Conservation (phyloP, 2,113 vertebrate species). For the Sinocyclocheilus anshuiensis region DNA sequence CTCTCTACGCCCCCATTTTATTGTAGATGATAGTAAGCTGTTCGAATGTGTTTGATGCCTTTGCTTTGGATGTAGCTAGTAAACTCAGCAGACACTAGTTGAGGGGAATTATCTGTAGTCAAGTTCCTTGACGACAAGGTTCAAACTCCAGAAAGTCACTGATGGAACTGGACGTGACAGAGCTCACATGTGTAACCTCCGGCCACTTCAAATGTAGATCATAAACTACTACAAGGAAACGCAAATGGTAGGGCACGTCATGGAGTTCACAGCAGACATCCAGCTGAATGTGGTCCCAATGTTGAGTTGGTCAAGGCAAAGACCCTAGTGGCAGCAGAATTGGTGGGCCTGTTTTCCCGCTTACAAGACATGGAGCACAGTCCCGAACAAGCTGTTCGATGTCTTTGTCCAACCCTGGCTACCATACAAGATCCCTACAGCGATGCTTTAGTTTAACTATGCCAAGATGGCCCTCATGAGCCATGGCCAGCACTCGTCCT, state of each 20-base stretch:
- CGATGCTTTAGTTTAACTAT: slow-evolving; percentile 21
- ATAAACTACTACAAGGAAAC: neutral
- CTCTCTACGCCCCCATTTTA: too few species aligned
- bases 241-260: slow-evolving; percentile 52
- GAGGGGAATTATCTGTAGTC: slow-evolving; percentile 21
- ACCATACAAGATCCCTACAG: slow-evolving; percentile 20
- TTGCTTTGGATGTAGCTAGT: too few species aligned
- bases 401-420: slow-evolving; percentile 30
- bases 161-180: neutral
- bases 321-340: too few species aligned
- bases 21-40: too few species aligned
- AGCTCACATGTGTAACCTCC: neutral
- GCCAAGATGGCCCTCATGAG: slow-evolving; percentile 31
- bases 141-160: neutral
- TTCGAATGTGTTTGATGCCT: too few species aligned
- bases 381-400: slow-evolving; percentile 26
- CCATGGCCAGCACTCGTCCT: slow-evolving; percentile 8
- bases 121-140: neutral
- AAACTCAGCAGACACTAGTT: neutral
- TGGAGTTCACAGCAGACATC: slow-evolving; percentile 89
- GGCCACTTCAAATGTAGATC: slow-evolving; percentile 24
- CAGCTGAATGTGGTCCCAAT: slow-evolving; percentile 64
- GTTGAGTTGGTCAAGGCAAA: too few species aligned
- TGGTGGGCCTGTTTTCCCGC: too few species aligned
- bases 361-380: slow-evolving; percentile 22